phyloP scores from a whole-genome alignment of 2,888 invertebrate species.

The Diaprepes abbreviatus region DNA sequence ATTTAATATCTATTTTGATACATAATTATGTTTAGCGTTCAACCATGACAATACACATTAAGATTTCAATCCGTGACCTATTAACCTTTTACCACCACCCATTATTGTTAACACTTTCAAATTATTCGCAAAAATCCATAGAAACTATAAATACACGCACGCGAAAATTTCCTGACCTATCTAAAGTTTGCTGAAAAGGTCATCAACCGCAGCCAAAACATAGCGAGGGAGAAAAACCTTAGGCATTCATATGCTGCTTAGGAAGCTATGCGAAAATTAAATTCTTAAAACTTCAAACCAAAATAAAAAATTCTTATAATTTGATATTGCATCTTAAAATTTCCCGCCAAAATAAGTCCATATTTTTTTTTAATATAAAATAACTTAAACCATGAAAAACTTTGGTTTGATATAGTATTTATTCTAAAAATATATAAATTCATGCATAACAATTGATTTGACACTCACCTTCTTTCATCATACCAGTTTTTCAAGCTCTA shows the following conservation, averaged over 20 bases:
- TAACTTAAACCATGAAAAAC: too few species aligned
- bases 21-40: too few species aligned
- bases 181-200: neutral
- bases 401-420: too few species aligned
- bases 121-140: too few species aligned
- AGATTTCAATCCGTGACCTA: too few species aligned
- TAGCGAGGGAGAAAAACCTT: neutral
- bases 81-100: too few species aligned
- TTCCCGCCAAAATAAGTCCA: neutral
- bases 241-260: neutral
- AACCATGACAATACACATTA: too few species aligned
- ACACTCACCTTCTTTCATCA: constrained; percentile 40
- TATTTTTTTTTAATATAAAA: too few species aligned
- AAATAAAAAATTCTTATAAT: neutral
- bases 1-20: too few species aligned
- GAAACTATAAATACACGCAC: neutral
- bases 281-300: neutral
- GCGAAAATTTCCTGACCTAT: constrained; percentile 2
- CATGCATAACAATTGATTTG: neutral
- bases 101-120: too few species aligned
- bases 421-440: neutral
- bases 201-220: neutral
- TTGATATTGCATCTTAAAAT: neutral
- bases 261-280: neutral
- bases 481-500: constrained; percentile 17